Evolutionary conservation across 2,797 vertebrate genomes (phyloP), one percentile per base, ranked within the genome.

Genomic region (Darevskia nairensis): DNA sequence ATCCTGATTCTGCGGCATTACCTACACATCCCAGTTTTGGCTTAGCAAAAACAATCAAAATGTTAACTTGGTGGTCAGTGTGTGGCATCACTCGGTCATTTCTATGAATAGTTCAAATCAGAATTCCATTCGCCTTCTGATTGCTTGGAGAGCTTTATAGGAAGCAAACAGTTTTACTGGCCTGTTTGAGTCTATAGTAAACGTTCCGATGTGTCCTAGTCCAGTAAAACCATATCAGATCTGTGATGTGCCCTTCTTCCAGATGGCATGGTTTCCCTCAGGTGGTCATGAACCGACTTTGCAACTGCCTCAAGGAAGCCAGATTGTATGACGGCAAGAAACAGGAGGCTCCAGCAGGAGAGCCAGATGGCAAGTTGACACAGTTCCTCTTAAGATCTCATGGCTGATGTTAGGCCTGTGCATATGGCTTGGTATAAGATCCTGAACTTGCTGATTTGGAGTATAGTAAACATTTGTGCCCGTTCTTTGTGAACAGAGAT

Each of bases 261-360:
- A 88, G 75, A 72, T 84, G 82, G 87, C 15, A 79, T 21, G 27
- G 82, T 84, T 88, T 88, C 87, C 76, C 87, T 84, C 82, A 84
- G 66, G 50, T 84, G 64, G 75, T 21, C 82, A 77, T 35, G 50
- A 72, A 61, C 46, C 79, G 82, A 84, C 29, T 84, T 84, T 61
- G 29, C 82, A 79, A 69, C 71, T 79, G 75, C 68, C 35, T 78
- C 46, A 88, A 84, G 75, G 29, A 84, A 59, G 15, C 29, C 66
- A 61, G 81, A 71, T 46, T 68, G 61, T 17, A 44, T 55, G 55
- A 55, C 79, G 87, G 74, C 64, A 72, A 79, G 82, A 39, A 79
- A 66, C 66, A 35, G 71, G 80, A 46, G 66, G 39, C 39, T 76
- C 21, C 55, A 66, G 81, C 66, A 41, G 75, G 71, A 55, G n/a